A percentile compares a stretch with the other conserved stretches of the same genome.
Evolutionary conservation across 2,888 invertebrate species (phyloP).

Genomic region (Plagodis dolabraria): DNA sequence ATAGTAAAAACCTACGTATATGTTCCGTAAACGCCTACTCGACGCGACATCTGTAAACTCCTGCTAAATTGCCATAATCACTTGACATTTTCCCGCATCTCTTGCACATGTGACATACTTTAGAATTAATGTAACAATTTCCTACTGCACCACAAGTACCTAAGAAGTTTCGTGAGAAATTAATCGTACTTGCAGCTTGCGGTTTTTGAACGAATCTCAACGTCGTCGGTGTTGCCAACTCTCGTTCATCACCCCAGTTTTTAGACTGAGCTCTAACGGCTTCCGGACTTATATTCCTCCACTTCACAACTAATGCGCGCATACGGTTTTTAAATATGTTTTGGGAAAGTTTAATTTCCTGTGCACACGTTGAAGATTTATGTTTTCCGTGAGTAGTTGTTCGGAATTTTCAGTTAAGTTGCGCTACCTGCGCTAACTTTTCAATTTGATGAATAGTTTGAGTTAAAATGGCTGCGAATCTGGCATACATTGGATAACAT

Average conservation of each 20-base stretch:
- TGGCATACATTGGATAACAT: not conserved
- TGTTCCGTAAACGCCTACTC: not conserved
- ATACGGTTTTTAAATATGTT: constrained; percentile 7
- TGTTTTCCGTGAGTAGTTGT: constrained; percentile 18
- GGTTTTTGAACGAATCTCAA: not conserved
- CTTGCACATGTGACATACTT: constrained; percentile 3
- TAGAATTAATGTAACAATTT: not conserved
- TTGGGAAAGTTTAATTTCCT: constrained; percentile 11
- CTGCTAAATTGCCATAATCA: not conserved
- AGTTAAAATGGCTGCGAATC: not conserved
- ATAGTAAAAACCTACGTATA: constrained; percentile 5
- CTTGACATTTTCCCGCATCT: constrained; percentile 3
- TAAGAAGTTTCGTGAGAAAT: constrained; percentile 3
- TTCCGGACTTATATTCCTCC: not conserved
- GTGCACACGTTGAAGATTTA: constrained; percentile 24
- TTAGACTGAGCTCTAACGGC: not conserved
- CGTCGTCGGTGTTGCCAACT: constrained; percentile 9
- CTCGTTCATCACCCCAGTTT: constrained; percentile 8
- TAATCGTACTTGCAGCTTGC: not conserved
- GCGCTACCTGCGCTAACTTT: constrained; percentile 6
- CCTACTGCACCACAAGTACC: not conserved
- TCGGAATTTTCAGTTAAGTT: constrained; percentile 15
- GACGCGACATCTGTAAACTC: not conserved
- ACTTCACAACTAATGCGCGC: not conserved
- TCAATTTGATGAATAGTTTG: constrained; percentile 3